Evolutionary conservation across 2,113 vertebrate species (phyloP).

Genomic region (Pseudopodoces humilis): DNA sequence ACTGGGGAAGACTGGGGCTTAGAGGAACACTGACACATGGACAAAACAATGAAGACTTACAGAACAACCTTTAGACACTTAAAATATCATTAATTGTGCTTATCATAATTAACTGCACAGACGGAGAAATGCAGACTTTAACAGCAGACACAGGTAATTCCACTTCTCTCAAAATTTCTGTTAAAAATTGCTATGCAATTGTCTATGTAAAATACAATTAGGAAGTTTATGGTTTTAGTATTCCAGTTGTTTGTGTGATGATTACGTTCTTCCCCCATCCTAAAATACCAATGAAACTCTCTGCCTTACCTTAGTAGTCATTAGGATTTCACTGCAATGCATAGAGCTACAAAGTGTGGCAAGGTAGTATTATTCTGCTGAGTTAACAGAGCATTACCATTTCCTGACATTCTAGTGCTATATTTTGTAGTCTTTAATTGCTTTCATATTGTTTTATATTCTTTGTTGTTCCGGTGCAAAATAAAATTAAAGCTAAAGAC

Average conservation of each 20-base stretch:
- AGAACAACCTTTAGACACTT: not conserved
- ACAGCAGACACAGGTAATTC: not conserved
- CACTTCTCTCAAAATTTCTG: not conserved
- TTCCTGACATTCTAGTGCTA: not conserved
- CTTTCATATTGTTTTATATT: not conserved
- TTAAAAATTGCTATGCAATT: not conserved
- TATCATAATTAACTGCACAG: not conserved
- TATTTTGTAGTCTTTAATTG: not conserved
- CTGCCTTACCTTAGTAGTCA: not conserved
- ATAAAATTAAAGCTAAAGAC: slow-evolving; percentile 5
- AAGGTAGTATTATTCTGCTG: not conserved
- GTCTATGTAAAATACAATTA: not conserved
- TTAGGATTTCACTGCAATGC: not conserved
- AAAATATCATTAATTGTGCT: not conserved
- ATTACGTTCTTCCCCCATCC: not conserved
- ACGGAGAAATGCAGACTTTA: not conserved
- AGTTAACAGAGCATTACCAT: not conserved
- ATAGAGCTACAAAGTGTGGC: not conserved
- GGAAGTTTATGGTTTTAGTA: not conserved
- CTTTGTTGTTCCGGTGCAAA: not conserved
- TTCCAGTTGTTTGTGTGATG: not conserved
- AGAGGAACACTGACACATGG: not conserved
- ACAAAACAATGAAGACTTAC: fast-evolving
- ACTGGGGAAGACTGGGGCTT: not conserved
- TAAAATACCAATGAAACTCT: not conserved